Percentiles rank a stretch among this genome's conserved stretches.
Conservation (phyloP, 2,113 vertebrate genomes). For the western clawed frog (Xenopus tropicalis) region UCB_Xtro_10.0 CM004446.2:66393001-66393500, state of each 20-base stretch:
- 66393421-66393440: too few species aligned
- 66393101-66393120: slow-evolving; percentile 42
- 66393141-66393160: slow-evolving; percentile 23
- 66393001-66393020: slow-evolving; percentile 93
- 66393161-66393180: slow-evolving; percentile 64
- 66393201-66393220: slow-evolving; percentile 75
- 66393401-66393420: too few species aligned
- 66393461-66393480: too few species aligned
- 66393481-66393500: too few species aligned
- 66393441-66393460: too few species aligned
- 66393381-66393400: slow-evolving; percentile 47
- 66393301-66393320: slow-evolving; percentile 66
- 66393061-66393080: slow-evolving; percentile 88
- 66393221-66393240: slow-evolving; percentile 76
- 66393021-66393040: slow-evolving; percentile 94
- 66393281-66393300: slow-evolving; percentile 70
- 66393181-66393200: slow-evolving; percentile 83
- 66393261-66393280: slow-evolving; percentile 72
- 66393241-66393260: slow-evolving; percentile 73
- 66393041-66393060: slow-evolving; percentile 98
- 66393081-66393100: slow-evolving; percentile 60
- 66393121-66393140: background rate
- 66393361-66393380: slow-evolving; percentile 60
- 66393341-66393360: too few species aligned
- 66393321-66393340: slow-evolving; percentile 52